Conservation (phyloP, 2,113 vertebrate species). For the Tamias sibiricus region DNA sequence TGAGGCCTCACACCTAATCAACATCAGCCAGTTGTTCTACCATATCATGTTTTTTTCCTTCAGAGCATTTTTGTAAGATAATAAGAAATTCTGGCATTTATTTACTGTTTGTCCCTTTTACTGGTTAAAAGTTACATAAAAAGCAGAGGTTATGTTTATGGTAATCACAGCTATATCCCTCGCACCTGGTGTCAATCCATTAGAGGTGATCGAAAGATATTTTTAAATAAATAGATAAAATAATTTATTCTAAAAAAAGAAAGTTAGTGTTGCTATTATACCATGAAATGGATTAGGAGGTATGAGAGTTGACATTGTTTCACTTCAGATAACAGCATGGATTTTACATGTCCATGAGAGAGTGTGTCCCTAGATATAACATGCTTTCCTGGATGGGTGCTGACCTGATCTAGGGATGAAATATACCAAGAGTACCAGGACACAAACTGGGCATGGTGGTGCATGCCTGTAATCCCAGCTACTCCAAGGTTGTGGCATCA, state of each 20-base stretch:
- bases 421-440: neutral
- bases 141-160: neutral
- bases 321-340: neutral
- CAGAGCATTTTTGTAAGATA: neutral
- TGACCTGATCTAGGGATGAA: neutral
- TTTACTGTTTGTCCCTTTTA: neutral
- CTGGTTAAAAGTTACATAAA: neutral
- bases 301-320: neutral
- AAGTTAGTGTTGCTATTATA: neutral
- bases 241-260: neutral
- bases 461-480: neutral
- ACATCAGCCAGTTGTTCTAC: neutral
- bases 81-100: neutral
- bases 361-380: neutral
- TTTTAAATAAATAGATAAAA: slow-evolving; percentile 20
- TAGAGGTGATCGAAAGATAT: neutral
- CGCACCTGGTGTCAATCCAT: neutral
- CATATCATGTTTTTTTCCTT: neutral
- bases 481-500: neutral
- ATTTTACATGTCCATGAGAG: neutral
- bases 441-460: neutral
- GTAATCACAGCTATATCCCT: neutral
- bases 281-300: neutral
- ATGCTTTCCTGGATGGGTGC: neutral
- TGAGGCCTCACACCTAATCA: neutral